phyloP scores from a whole-genome alignment of 2,888 invertebrate species.

The Diloba caeruleocephala region DNA sequence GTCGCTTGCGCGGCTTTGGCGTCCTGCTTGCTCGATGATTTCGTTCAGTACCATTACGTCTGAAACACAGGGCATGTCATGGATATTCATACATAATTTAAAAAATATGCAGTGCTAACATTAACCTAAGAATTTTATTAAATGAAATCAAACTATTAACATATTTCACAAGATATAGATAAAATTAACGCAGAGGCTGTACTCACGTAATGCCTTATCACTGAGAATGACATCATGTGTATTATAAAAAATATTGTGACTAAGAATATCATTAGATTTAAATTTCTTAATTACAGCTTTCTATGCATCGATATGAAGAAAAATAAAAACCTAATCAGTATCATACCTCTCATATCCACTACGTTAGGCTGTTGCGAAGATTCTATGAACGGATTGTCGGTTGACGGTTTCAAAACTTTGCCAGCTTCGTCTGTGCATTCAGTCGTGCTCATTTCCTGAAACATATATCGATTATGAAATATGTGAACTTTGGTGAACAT shows the following conservation, averaged over 20 bases:
- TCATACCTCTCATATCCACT: constrained; percentile 97
- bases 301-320: no score
- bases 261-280: no score
- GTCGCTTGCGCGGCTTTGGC: constrained; percentile 95
- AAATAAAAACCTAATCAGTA: not conserved
- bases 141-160: no score
- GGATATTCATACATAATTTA: not conserved
- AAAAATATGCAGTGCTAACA: no score
- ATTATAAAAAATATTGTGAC: no score
- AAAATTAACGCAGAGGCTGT: no score
- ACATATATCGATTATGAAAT: constrained; percentile 4
- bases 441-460: constrained; percentile 93
- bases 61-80: constrained; percentile 76
- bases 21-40: constrained; percentile 98
- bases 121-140: no score
- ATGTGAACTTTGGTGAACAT: not conserved
- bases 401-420: constrained; percentile 93
- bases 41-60: constrained; percentile 99
- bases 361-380: constrained; percentile 95
- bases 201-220: no score
- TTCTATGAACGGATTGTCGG: constrained; percentile 97
- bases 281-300: no score
- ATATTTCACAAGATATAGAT: no score
- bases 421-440: constrained; percentile 94
- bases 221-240: no score